Base-by-base conservation (phyloP, 2,797 vertebrate species). In the Leucoraja ocellata region DNA sequence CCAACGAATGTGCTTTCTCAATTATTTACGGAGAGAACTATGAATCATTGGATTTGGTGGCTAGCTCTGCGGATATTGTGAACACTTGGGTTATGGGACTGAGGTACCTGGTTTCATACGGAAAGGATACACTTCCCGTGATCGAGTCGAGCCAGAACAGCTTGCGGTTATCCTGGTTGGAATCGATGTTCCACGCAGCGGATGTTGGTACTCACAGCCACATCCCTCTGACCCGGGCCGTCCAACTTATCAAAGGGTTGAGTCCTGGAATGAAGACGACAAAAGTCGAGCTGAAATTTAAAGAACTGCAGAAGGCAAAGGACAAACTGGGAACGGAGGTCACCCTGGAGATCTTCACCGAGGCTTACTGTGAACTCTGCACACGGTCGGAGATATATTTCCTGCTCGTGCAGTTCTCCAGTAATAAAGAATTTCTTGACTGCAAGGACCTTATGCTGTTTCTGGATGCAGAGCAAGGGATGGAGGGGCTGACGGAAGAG, bases 11-110 rank as follows among this genome's bases (percentile, higher is more conserved):
- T 1, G 98, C 98, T 11, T 99, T 99, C 95, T 99, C 98, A 90
- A 98, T 99, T 94, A 98, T 99, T 95, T 98, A 98, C 0, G 98
- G 98, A n/a, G 98, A 98, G 94, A 98, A 98, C 94, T 99, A 99
- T 0, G 98, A 99, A 95, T 98, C 98, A 1, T 95, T 99, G 94
- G 98, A 99, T 95, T 95, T 99, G 93, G 98, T 98, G 93, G 98
- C 97, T 91, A 97, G 96, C 95, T 97, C 98, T 0, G 97, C 98
- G 0, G 98, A 99, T 0, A 96, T 98, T 93, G 98, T 98, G 95
- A 98, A 97, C 10, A 97, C 97, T 25, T 99, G 98, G 98, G 98
- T 98, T 93, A 99, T 98, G 98, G 98, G 98, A 84, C 96, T 99
- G 79, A 95, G 98, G n/a, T 99, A 98, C 94, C 94, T 99, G 94